These are phyloP conservation scores for Micromussa lordhowensis DNA, from an alignment of 92 coral and sea anemone species.

Conservation along the genomic window DNA sequence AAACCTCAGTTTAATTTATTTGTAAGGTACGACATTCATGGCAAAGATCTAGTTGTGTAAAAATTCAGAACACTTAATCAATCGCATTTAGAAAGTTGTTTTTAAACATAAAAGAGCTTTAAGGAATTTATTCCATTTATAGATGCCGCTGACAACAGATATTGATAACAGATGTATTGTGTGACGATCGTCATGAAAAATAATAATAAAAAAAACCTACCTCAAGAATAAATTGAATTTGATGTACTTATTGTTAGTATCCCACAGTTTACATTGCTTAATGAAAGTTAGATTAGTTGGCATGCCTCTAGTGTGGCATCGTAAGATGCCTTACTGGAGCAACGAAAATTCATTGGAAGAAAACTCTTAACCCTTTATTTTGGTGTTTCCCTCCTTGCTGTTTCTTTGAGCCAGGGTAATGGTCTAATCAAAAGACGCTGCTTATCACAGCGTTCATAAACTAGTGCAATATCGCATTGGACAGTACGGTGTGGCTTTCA, in stretches of 20 bases:
- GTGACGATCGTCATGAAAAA: not conserved
- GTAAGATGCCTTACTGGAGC: not conserved
- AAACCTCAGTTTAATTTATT: not conserved
- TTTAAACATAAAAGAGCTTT: conserved; percentile 1
- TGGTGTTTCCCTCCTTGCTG: not conserved
- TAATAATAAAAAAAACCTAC: not conserved
- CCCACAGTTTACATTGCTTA: not conserved
- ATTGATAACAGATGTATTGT: not conserved
- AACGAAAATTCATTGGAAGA: too few relatives aligned
- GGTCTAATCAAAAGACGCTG: not conserved
- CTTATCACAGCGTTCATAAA: not conserved
- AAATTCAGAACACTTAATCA: not conserved
- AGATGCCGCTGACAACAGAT: conserved; percentile 1
- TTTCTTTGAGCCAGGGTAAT: not conserved
- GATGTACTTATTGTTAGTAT: not conserved
- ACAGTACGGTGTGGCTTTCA: not conserved
- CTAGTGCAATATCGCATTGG: conserved; percentile 12
- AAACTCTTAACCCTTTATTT: too few relatives aligned
- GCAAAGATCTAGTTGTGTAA: not conserved
- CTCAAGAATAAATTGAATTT: not conserved
- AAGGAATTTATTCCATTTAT: conserved; percentile 3
- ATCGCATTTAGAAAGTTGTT: not conserved
- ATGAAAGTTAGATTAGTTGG: not conserved
- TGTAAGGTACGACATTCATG: not conserved
- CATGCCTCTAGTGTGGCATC: not conserved